A percentile compares a stretch with the other conserved stretches of the same genome.
phyloP scores from a whole-genome alignment of 1,140 invertebrate species.

The Drosophila fuyamai region DNA sequence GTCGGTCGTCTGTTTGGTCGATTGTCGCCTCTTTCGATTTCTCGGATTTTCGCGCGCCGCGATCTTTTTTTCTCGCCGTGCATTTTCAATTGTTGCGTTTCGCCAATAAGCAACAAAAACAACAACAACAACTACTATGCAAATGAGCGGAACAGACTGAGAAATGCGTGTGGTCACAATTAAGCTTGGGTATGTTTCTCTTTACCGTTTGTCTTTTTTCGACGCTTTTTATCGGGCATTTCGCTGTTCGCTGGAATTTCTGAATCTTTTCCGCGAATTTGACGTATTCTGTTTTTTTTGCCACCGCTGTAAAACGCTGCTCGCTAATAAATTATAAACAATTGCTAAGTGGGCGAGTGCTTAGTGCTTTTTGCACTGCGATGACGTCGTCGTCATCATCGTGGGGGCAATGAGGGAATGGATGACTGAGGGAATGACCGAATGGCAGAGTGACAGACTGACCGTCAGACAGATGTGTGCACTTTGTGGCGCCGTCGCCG shows the following conservation, averaged over 20 bases:
- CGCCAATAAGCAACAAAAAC: constrained; percentile 18
- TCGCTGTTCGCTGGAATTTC: constrained; percentile 61
- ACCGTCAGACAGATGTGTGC: constrained; percentile 44
- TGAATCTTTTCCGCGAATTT: constrained; percentile 75
- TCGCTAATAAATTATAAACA: constrained; percentile 60
- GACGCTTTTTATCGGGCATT: constrained; percentile 48
- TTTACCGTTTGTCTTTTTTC: constrained; percentile 36
- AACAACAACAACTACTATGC: constrained; percentile 15
- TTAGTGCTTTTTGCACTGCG: constrained; percentile 30
- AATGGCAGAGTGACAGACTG: constrained; percentile 36
- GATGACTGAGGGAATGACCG: constrained; percentile 13
- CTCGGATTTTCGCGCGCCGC: constrained; percentile 36
- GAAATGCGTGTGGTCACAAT: constrained; percentile 52
- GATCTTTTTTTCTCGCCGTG: constrained; percentile 28
- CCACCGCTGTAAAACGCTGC: constrained; percentile 26
- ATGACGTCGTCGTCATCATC: constrained; percentile 45
- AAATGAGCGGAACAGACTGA: constrained; percentile 15
- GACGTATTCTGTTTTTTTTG: constrained; percentile 30
- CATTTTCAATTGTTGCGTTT: constrained; percentile 53
- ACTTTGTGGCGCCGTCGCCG: constrained; percentile 63
- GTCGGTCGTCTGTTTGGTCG: constrained; percentile 46
- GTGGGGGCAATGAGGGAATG: constrained; percentile 13
- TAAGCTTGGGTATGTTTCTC: constrained; percentile 46
- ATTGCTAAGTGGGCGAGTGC: constrained; percentile 53
- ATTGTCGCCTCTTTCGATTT: constrained; percentile 31